Conservation (phyloP, 1,140 invertebrate species). For the Bathynomus jamesi region DNA sequence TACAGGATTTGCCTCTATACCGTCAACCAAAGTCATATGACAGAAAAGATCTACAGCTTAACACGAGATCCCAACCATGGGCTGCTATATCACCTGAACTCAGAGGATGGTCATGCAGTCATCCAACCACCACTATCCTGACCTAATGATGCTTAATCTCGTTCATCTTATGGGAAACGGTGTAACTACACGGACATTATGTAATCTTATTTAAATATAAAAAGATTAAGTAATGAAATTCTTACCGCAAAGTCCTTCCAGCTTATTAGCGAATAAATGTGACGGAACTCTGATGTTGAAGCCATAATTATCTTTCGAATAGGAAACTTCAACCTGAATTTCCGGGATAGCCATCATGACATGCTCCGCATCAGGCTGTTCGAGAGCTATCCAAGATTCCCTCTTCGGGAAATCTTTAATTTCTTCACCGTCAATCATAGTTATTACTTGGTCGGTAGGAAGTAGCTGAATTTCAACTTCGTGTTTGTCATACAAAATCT, state of each 20-base stretch:
- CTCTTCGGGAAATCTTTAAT: conserved; percentile 42
- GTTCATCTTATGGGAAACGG: no score
- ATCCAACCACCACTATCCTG: no score
- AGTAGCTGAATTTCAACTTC: conserved; percentile 45
- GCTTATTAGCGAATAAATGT: conserved; percentile 58
- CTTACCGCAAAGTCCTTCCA: conserved; percentile 69
- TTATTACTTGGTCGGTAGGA: neutral
- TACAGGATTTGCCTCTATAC: no score
- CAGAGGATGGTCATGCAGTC: no score
- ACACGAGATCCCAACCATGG: no score
- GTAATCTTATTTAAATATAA: no score
- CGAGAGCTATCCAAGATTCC: conserved; percentile 44
- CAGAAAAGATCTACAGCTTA: no score
- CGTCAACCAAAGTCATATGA: no score
- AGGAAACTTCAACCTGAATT: conserved; percentile 40
- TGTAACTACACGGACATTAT: no score
- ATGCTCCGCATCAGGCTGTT: conserved; percentile 42
- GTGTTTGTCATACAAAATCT: conserved; percentile 57
- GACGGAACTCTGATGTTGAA: conserved; percentile 60
- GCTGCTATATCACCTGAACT: no score
- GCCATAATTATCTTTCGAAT: conserved; percentile 42
- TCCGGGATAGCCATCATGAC: conserved; percentile 38
- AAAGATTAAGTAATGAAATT: no score
- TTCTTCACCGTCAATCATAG: conserved; percentile 40
- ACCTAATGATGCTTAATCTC: no score